Evolutionary conservation across 2,113 vertebrate species (phyloP), one percentile per base, ranked within the genome.

Genomic region (Cynopterus brachyotis): DNA sequence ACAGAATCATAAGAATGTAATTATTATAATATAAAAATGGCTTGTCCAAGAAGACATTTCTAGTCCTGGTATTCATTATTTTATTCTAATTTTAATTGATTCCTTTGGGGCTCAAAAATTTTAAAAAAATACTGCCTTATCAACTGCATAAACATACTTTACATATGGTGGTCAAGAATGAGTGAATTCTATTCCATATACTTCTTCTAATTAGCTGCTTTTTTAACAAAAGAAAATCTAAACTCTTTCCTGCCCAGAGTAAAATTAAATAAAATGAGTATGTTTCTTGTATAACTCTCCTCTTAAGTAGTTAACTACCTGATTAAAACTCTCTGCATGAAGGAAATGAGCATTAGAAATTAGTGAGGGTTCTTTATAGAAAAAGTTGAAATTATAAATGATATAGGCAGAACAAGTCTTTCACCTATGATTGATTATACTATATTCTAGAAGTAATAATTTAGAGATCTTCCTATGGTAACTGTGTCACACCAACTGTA

Each of bases 31-130:
- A 96, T 98, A 98, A 98, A 97, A 97, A 94, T 94, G 79, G 62
- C 97, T 98, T 98, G 90, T 96, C 95, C 62, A 98, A 96, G 92
- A 97, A 93, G 84, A 98, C 90, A 91, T 98, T 89, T 80, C 88
- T 94, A 82, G 30, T 60, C 87, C 91, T 47, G 1, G 64, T 94
- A 95, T 96, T 98, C 81, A 96, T 96, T 97, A 95, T 97, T 98
- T 91, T 92, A 97, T 98, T 98, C 97, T 85, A 92, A 5, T 94
- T 97, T 97, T 97, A 98, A 98, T 98, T 97, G 98, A 98, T 97
- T 97, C 97, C 94, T 97, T 57, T 53, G 59, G 66, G 83, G 84
- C 96, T 95, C 62, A 81, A 66, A 32, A 69, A 89, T 94, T 97
- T 95, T 0, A 28, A 83, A 89, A 97, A 96, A 87, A 96, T 78